Percentiles rank a stretch among this genome's conserved stretches.
phyloP scores from a whole-genome alignment of 1,140 invertebrate genomes.

The Heliconius hermathena region DNA sequence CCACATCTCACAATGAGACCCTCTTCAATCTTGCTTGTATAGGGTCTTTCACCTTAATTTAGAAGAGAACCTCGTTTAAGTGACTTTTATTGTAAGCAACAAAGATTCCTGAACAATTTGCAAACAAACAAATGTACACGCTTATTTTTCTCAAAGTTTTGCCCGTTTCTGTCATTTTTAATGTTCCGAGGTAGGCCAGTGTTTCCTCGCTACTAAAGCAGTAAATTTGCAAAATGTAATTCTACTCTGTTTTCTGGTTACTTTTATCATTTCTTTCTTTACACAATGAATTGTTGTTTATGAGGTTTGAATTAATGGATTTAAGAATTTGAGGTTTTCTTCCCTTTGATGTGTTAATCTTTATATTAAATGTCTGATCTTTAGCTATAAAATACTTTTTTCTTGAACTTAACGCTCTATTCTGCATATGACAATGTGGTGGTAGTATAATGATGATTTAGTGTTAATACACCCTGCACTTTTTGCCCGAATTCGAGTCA shows the following conservation, averaged over 20 bases:
- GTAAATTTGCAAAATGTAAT: conserved; percentile 23
- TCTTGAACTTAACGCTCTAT: too few relatives aligned
- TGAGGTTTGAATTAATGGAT: neutral
- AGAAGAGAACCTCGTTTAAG: conserved; percentile 51
- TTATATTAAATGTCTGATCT: neutral
- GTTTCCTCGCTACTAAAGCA: conserved; percentile 16
- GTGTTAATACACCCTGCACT: too few relatives aligned
- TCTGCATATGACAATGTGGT: too few relatives aligned
- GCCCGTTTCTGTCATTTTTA: conserved; percentile 28
- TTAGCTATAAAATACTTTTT: too few relatives aligned
- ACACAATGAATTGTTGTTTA: neutral
- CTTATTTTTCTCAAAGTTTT: conserved; percentile 33
- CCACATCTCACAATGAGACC: conserved; percentile 55
- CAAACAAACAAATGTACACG: conserved; percentile 44
- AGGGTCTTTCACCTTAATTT: conserved; percentile 51
- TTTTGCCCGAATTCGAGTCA: too few relatives aligned
- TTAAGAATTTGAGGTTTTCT: neutral
- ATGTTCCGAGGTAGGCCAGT: conserved; percentile 23
- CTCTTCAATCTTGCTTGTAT: conserved; percentile 54
- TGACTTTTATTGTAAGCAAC: conserved; percentile 54
- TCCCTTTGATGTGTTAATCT: neutral
- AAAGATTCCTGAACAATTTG: conserved; percentile 47
- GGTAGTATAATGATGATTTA: too few relatives aligned
- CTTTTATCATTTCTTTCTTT: conserved; percentile 7
- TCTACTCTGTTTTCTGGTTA: conserved; percentile 7